Evolutionary conservation across 2,888 invertebrate genomes (phyloP).

Genomic region (Meteorus cinctellus): DNA sequence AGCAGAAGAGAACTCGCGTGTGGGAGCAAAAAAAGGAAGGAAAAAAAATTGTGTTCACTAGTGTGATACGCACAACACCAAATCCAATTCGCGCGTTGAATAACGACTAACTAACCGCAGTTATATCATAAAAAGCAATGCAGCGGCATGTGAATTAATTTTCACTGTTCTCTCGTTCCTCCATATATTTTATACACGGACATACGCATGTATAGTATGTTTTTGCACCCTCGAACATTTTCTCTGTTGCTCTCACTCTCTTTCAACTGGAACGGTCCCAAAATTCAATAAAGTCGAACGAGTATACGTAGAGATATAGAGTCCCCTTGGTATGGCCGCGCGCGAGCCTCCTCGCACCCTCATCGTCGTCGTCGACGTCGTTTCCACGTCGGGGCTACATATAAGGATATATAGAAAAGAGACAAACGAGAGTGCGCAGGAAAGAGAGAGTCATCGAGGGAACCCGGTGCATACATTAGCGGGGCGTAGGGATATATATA

Average conservation of each 20-base stretch:
- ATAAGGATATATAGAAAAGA: conserved; percentile 21
- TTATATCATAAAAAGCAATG: conserved; percentile 73
- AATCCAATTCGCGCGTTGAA: conserved; percentile 71
- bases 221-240: conserved; percentile 46
- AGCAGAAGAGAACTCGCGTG: background rate
- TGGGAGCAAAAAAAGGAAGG: conserved; percentile 1
- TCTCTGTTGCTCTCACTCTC: conserved; percentile 46
- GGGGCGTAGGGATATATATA: conserved; percentile 58
- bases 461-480: conserved; percentile 68
- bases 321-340: conserved; percentile 26
- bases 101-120: conserved; percentile 73
- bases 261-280: conserved; percentile 67
- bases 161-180: conserved; percentile 53
- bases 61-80: conserved; percentile 47
- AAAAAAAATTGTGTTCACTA: conserved; percentile 14
- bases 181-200: conserved; percentile 17
- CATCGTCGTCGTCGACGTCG: conserved; percentile 37
- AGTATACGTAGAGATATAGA: conserved; percentile 53
- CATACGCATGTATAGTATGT: conserved; percentile 28
- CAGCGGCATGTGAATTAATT: conserved; percentile 72
- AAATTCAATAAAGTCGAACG: conserved; percentile 72
- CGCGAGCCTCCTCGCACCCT: conserved; percentile 47
- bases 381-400: conserved; percentile 23
- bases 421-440: background rate
- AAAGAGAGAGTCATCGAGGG: conserved; percentile 61